phyloP scores from a whole-genome alignment of 2,113 vertebrate genomes.

The Halichoeres trimaculatus region DNA sequence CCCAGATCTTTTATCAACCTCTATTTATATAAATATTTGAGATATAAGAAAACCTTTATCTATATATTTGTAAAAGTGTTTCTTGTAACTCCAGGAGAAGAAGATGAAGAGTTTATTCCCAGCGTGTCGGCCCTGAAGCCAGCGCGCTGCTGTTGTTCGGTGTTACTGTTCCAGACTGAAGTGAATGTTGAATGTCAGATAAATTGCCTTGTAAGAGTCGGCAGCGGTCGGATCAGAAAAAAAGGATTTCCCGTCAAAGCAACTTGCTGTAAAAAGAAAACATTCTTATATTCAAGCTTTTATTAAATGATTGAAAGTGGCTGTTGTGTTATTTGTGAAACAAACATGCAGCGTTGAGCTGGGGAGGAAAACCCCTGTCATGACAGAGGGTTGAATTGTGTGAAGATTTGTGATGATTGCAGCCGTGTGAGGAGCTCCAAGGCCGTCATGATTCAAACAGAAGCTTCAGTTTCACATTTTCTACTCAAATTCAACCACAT shows the following conservation, averaged over 20 bases:
- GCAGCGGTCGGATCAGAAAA: slow-evolving; percentile 28
- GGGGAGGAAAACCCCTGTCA: not conserved
- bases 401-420: not conserved
- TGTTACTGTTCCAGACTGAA: slow-evolving; percentile 49
- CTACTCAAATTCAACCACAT: slow-evolving; percentile 14
- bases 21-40: slow-evolving; percentile 76
- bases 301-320: slow-evolving; percentile 76
- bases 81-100: slow-evolving; percentile 49
- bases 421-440: not conserved
- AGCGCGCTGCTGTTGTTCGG: slow-evolving; percentile 33
- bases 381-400: slow-evolving; percentile 24
- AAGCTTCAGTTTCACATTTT: slow-evolving; percentile 20
- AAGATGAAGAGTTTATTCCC: slow-evolving; percentile 49
- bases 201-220: slow-evolving; percentile 43
- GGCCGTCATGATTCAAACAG: slow-evolving; percentile 13
- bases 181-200: slow-evolving; percentile 57
- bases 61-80: slow-evolving; percentile 73
- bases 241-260: slow-evolving; percentile 54
- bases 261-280: slow-evolving; percentile 59
- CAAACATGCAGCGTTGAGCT: slow-evolving; percentile 1
- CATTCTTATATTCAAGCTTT: slow-evolving; percentile 69
- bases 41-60: slow-evolving; percentile 46
- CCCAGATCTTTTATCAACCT: slow-evolving; percentile 68
- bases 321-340: slow-evolving; percentile 46
- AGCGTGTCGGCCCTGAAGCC: slow-evolving; percentile 36